Base-by-base conservation (phyloP, 2,113 vertebrate species). In the Atrichornis clamosus region DNA sequence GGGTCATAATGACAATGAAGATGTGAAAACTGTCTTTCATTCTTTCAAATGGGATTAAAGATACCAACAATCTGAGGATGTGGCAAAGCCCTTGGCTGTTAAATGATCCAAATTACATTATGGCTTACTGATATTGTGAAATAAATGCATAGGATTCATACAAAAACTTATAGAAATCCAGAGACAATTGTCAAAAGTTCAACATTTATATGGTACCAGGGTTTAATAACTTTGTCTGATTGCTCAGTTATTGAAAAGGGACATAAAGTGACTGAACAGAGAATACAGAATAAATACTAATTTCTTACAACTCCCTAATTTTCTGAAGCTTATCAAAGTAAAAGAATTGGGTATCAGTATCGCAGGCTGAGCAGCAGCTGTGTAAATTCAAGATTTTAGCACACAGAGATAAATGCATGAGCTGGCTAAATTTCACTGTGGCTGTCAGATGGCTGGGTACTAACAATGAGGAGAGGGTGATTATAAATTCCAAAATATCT, bases 21-120 rank as follows among this genome's bases (percentile, higher is more conserved):
- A 84, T 63, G 49, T 53, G 73, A 69, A 70, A 95, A 84, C 55
- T 88, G 91, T 44, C 91, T 77, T 90, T 93, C 70, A 64, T n/a
- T 24, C 17, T 68, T 69, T 72, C 59, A 74, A 58, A 91, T 33
- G 14, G 42, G 75, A 86, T 50, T 74, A 89, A 89, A 67, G 59
- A 69, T 5, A 46, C 28, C 59, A 76, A 84, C 50, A 86, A 69
- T 7, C 32, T n/a, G 37, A 83, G 28, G 72, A 73, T n/a, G 50
- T 33, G 42, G 73, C 18, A 42, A 94, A 92, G 59, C 46, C 73
- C 50, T 70, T 65, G 47, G 59, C 64, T 92, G 76, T 41, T 84
- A 80, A 92, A 90, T 58, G 47, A 70, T 73, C 68, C 72, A 92
- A 62, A 84, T 58, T 80, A 86, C 39, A 79, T 76, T 59, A 41